Percentiles rank a stretch among this genome's conserved stretches.
phyloP scores from a whole-genome alignment of 2,888 invertebrate genomes.

The Drosophila tanythrix region DNA sequence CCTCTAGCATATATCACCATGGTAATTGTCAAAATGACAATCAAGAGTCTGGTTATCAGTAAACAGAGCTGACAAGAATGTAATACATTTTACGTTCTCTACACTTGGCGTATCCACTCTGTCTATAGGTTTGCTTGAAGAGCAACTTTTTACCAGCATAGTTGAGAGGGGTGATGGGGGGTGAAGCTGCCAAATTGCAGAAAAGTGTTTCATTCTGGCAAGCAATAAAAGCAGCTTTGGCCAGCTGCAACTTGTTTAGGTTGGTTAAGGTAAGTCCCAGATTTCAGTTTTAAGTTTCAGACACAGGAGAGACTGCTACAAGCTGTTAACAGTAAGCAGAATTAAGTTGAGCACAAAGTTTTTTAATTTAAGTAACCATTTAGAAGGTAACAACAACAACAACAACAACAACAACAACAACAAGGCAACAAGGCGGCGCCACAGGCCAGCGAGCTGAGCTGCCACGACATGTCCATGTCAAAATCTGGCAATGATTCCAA shows the following conservation, averaged over 20 bases:
- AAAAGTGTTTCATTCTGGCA: constrained; percentile 56
- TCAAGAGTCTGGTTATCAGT: neutral
- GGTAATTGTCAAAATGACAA: neutral
- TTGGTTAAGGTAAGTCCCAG: constrained; percentile 12
- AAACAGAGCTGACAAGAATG: constrained; percentile 1
- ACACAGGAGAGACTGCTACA: constrained; percentile 4
- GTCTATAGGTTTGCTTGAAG: neutral
- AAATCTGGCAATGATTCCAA: neutral
- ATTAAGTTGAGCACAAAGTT: constrained; percentile 57
- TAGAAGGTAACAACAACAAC: constrained; percentile 30
- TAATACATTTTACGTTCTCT: constrained; percentile 17
- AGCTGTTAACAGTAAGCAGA: constrained; percentile 37
- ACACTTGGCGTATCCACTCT: too few relatives aligned
- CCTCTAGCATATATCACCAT: neutral
- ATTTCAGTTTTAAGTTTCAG: constrained; percentile 1
- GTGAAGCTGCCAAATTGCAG: constrained; percentile 34
- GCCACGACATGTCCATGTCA: constrained; percentile 1
- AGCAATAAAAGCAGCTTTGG: constrained; percentile 51
- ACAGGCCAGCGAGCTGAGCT: constrained; percentile 4
- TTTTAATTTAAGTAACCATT: constrained; percentile 69
- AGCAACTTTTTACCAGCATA: constrained; percentile 5
- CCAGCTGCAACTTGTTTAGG: constrained; percentile 33
- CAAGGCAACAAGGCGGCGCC: neutral
- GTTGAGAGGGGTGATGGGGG: neutral
- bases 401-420: neutral